These are phyloP conservation scores for Eilema depressum DNA, from an alignment of 2,888 invertebrate species.

Conservation along the genomic window DNA sequence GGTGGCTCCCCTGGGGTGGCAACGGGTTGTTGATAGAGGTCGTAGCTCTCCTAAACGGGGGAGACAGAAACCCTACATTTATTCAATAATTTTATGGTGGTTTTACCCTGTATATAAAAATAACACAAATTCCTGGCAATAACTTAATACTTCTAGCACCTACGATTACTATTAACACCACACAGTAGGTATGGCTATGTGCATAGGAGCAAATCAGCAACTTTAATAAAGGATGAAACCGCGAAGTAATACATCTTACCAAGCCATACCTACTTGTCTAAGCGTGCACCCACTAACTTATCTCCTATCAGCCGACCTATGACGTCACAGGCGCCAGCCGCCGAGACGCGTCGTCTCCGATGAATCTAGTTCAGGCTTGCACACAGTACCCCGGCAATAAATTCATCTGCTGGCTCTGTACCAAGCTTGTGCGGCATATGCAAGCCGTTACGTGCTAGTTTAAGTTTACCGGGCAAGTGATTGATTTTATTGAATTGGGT, in stretches of 20 bases:
- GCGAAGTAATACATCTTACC: not conserved
- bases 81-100: no score
- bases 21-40: no score
- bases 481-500: not conserved
- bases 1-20: no score
- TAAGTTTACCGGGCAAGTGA: not conserved
- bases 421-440: conserved; percentile 15
- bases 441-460: not conserved
- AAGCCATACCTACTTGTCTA: not conserved
- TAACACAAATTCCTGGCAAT: no score
- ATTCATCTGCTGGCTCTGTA: conserved; percentile 17
- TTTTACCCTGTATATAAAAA: no score
- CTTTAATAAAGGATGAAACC: not conserved
- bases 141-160: no score
- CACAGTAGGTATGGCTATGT: no score
- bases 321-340: conserved; percentile 49
- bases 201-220: not conserved
- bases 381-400: conserved; percentile 22
- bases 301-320: conserved; percentile 18
- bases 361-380: conserved; percentile 34
- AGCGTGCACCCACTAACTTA: not conserved
- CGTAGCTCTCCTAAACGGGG: no score
- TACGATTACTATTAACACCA: no score
- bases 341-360: conserved; percentile 44
- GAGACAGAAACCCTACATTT: no score